These are phyloP conservation scores for Tokudaia muenninki DNA, from an alignment of 2,797 vertebrate species.

Conservation along the genomic window DNA sequence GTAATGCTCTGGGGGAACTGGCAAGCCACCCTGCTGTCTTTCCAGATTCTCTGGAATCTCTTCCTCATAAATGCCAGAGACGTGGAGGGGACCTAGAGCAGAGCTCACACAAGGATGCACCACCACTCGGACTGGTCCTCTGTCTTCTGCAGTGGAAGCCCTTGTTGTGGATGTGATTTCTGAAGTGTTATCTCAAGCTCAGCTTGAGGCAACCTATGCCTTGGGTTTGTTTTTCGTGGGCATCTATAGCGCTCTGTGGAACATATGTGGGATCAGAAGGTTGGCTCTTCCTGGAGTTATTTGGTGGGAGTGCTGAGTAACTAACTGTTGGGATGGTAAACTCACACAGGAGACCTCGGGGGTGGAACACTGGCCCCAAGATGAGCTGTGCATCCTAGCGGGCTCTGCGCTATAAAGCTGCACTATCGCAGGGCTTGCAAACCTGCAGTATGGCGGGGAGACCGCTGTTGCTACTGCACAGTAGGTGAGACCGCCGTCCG, in stretches of 20 bases:
- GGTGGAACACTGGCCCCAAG: not conserved
- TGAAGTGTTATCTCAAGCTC: conserved; percentile 9
- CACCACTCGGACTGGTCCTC: not conserved
- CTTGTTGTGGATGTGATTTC: not conserved
- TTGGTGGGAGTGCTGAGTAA: not conserved
- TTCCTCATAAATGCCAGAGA: not conserved
- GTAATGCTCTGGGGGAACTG: not conserved
- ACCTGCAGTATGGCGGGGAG: not conserved
- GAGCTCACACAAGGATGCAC: not conserved
- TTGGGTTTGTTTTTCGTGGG: not conserved
- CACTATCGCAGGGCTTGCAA: not conserved
- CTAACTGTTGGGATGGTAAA: not conserved
- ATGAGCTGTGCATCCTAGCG: not conserved
- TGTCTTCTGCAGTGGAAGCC: not conserved
- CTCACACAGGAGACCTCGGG: not conserved
- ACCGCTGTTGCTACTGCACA: not conserved
- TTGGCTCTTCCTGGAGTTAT: not conserved
- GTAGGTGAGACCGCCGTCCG: not conserved
- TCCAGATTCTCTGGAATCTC: too few relatives aligned
- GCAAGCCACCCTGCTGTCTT: not conserved
- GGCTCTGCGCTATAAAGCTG: not conserved
- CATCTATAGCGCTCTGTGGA: not conserved
- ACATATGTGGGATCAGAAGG: not conserved
- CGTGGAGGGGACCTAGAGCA: not conserved
- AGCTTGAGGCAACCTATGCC: not conserved